These are phyloP conservation scores for Dallia pectoralis DNA, from an alignment of 2,797 vertebrate genomes.

Conservation along the genomic window DNA sequence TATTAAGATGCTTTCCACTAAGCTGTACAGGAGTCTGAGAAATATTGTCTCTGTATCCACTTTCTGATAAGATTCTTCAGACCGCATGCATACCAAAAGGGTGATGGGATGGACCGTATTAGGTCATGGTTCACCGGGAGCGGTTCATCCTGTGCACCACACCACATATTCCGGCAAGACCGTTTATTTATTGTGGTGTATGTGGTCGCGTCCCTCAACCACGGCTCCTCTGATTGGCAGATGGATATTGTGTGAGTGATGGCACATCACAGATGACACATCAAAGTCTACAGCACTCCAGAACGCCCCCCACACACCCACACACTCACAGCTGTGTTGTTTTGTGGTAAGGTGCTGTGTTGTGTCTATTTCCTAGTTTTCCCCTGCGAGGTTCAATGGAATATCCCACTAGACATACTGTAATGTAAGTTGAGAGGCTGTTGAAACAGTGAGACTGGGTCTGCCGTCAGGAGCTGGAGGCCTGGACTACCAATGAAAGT, in stretches of 20 bases:
- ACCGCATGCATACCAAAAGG: conserved; percentile 4
- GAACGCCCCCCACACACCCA: neutral
- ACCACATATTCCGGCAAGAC: conserved; percentile 29
- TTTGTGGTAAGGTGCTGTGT: neutral
- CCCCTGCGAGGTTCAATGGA: neutral
- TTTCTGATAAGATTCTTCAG: conserved; percentile 26
- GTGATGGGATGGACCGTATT: conserved; percentile 28
- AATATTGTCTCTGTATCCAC: neutral
- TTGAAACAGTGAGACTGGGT: too few relatives aligned
- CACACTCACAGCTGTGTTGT: neutral
- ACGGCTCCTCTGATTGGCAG: conserved; percentile 31
- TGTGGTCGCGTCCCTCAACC: conserved; percentile 26
- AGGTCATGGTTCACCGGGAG: conserved; percentile 29
- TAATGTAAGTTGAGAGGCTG: too few relatives aligned
- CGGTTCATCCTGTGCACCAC: conserved; percentile 42
- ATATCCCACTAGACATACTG: too few relatives aligned
- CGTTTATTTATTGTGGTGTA: conserved; percentile 40
- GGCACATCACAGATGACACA: neutral
- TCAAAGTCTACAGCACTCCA: conserved; percentile 12
- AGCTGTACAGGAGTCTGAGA: neutral
- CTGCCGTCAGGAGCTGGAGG: too few relatives aligned
- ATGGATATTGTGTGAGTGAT: conserved; percentile 21
- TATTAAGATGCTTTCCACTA: neutral
- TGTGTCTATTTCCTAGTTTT: neutral
- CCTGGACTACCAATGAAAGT: too few relatives aligned